Evolutionary conservation across 2,797 vertebrate species (phyloP).

Genomic region (Gallinago nigripennis): DNA sequence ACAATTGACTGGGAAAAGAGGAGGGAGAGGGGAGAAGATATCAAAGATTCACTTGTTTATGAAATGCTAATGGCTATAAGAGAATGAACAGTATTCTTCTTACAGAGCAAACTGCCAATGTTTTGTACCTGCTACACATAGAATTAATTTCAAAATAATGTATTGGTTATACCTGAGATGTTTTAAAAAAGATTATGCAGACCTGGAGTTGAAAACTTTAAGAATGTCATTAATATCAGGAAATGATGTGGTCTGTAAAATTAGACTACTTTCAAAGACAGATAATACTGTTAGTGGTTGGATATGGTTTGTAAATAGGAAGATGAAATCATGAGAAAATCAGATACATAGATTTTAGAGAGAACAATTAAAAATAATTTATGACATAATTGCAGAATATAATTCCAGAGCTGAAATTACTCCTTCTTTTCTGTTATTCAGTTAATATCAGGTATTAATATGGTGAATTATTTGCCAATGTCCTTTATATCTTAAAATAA

Average conservation of each 20-base stretch:
- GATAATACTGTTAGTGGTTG: not conserved
- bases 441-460: not conserved
- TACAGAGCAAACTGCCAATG: not conserved
- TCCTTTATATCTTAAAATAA: not conserved
- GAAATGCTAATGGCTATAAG: not conserved
- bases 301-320: constrained; percentile 20
- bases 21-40: not conserved
- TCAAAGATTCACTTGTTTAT: not conserved
- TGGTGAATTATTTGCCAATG: not conserved
- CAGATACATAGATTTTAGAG: constrained; percentile 22
- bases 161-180: not conserved
- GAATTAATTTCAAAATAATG: not conserved
- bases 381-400: not conserved
- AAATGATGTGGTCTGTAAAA: not conserved
- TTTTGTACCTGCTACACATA: not conserved
- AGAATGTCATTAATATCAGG: not conserved
- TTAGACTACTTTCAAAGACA: not conserved
- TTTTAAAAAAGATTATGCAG: not conserved
- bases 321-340: constrained; percentile 15
- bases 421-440: not conserved
- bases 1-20: not conserved
- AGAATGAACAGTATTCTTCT: not conserved
- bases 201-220: not conserved
- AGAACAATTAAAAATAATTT: not conserved
- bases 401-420: not conserved